Base-by-base conservation (phyloP, 30 jellyfish, hydroid and myxozoan species). In the Chironex yamaguchii region DNA sequence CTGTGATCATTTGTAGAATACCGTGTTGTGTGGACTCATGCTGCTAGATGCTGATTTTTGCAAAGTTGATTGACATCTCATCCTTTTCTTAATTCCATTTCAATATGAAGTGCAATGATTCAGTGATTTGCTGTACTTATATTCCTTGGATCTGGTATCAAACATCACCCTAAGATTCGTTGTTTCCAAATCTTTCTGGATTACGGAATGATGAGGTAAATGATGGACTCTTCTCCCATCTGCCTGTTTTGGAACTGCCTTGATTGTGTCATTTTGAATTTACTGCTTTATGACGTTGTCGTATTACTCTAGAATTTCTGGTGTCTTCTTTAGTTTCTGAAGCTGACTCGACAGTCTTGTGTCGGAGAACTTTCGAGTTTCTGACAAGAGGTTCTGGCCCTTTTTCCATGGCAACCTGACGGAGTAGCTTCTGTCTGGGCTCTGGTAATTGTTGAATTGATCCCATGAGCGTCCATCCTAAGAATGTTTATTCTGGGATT, bases 81-180 rank as follows among this genome's bases (percentile, higher is more conserved):
- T 85, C 92, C 23, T 68, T 53, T 13, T 2, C 70, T 31, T 76
- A 52, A 58, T 73, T 70, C 94, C 94, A 84, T 13, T 36, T 27
- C 53, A 85, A 32, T 34, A 49, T 82, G 92, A 23, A 82, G 72
- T n/a, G 73, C 92, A 82, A 34, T 82, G 79, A 29, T 82, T 82
- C 76, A 82, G 24, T 21, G 79, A 67, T 67, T 81, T 64, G 86
- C 67, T 26, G 31, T 67, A 66, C 71, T 81, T 81, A 13, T 67
- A 76, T 27, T 66, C 76, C 29, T 64, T 81, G n/a, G 91, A 74
- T 36, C 76, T 34, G 62, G 58, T 9, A 36, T 83, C 88, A 24
- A 48, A 67, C 32, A 83, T 81, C 14, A 68, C 69, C 36, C 93
- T 51, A 2, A 83, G 28, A 80, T 83, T 83, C 35, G 88, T 68